These are phyloP conservation scores for Microtus richardsoni DNA, from an alignment of 2,113 vertebrate species.

Conservation along the genomic window DNA sequence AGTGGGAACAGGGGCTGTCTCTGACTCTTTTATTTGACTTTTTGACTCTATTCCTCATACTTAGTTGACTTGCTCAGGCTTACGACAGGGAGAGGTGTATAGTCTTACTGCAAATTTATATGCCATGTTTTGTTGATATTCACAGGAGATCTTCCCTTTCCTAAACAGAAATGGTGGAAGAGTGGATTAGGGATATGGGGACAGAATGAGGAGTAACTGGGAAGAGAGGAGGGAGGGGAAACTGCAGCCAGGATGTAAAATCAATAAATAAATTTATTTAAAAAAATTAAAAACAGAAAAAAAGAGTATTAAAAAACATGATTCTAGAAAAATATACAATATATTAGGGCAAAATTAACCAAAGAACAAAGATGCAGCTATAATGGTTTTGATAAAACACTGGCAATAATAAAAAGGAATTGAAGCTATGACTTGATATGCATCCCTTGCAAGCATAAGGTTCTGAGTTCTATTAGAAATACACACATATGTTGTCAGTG, in stretches of 20 bases:
- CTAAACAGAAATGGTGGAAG: neutral
- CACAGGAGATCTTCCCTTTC: neutral
- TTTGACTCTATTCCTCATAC: neutral
- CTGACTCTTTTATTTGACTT: neutral
- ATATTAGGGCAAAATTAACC: neutral
- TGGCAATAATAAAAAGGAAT: neutral
- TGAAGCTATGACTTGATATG: neutral
- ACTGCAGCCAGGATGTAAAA: neutral
- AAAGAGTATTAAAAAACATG: neutral
- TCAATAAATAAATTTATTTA: neutral
- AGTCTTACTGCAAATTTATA: neutral
- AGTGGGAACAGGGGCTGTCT: neutral
- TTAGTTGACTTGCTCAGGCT: neutral
- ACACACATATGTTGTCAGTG: neutral
- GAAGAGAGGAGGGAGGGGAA: neutral
- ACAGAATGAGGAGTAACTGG: neutral
- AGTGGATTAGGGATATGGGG: neutral
- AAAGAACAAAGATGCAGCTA: neutral
- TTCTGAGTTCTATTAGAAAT: neutral
- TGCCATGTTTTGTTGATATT: neutral
- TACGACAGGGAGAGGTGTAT: neutral
- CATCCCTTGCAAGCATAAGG: too few species aligned
- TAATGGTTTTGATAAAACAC: neutral
- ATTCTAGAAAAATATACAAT: neutral
- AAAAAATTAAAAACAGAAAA: neutral